Base-by-base conservation (phyloP, 2,888 invertebrate genomes). In the Falcaria lacertinaria region DNA sequence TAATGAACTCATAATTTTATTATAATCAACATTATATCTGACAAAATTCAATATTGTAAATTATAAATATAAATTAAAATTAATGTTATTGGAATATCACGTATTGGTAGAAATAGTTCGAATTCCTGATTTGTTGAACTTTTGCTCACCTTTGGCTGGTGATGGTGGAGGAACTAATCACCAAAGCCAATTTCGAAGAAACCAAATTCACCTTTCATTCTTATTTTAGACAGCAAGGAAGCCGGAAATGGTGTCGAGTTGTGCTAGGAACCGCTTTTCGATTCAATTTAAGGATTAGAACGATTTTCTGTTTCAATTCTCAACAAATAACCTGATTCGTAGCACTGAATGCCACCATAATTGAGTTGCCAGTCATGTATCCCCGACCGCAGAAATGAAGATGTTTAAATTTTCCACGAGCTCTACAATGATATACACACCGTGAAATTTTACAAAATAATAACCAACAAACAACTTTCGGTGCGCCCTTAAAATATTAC, bases 381-480 rank as follows among this genome's bases (percentile, higher is more conserved):
- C 54, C 50, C 57, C 62, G 50, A 58, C 62, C 45, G 41, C 50
- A 46, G 50, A 80, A 81, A 89, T 88, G 79, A 83, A 86, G 85
- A 82, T 69, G 74, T 87, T 69, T 67, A 64, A 66, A 79, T 78
- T 84, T 84, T 81, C 76, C 80, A 82, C 75, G 72, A 76, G 59
- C 67, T 60, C 57, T 48, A 48, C 60, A 47, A 76, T 86, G 84
- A 87, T 80, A 77, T 72, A 85, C 80, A 62, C 71, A 83, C 83
- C 89, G 86, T 89, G 88, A 89, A 88, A 89, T 89, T 86, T 84
- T 76, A 66, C 71, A 83, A 86, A 80, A n/a, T n/a, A 84, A 85
- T 79, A 80, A 62, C n/a, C 60, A 71, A 68, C 68, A 67, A 68
- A 64, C 74, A 65, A 66, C 69, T 74, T 64, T 71, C 59, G 66